Evolutionary conservation across 2,888 invertebrate genomes (phyloP).

Genomic region (Aleiodes leptofemur): DNA sequence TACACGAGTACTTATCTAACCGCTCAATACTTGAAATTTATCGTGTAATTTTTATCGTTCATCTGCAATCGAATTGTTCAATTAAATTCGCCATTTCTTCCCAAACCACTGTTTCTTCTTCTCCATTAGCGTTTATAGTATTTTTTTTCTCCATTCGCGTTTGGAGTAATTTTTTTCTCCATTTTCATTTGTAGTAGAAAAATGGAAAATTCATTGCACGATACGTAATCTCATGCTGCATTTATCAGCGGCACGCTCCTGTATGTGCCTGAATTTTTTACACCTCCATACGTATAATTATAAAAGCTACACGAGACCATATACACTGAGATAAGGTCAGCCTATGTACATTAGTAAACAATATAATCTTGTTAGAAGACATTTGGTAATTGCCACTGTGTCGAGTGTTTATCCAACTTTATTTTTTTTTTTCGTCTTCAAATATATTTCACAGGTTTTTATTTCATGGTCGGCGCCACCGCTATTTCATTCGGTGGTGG

Average conservation of each 20-base stretch:
- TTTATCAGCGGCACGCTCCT: slow-evolving; percentile 6
- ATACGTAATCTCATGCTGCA: slow-evolving; percentile 7
- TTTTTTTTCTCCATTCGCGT: background rate
- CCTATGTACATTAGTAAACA: slow-evolving; percentile 9
- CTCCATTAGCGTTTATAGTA: background rate
- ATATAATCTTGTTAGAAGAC: slow-evolving; percentile 33
- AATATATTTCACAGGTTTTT: background rate
- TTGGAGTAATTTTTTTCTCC: background rate
- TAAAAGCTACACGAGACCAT: slow-evolving; percentile 13
- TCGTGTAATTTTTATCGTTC: too few relatives aligned
- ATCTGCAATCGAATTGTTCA: too few relatives aligned
- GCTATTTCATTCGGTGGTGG: too few relatives aligned
- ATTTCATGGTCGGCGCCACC: too few relatives aligned
- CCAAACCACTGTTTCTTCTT: too few relatives aligned
- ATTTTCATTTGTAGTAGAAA: background rate
- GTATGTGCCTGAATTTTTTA: slow-evolving; percentile 28
- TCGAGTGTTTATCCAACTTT: slow-evolving; percentile 9
- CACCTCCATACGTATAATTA: slow-evolving; percentile 24
- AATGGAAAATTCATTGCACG: background rate
- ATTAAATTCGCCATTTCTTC: too few relatives aligned
- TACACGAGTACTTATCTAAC: too few relatives aligned
- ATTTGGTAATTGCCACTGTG: slow-evolving; percentile 30
- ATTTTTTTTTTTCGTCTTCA: background rate
- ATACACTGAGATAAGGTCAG: slow-evolving; percentile 38
- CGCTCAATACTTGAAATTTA: too few relatives aligned